Percentiles rank a stretch among this genome's conserved stretches.
Evolutionary conservation across 2,113 vertebrate species (phyloP).

Genomic region (Hiodon tergisus): DNA sequence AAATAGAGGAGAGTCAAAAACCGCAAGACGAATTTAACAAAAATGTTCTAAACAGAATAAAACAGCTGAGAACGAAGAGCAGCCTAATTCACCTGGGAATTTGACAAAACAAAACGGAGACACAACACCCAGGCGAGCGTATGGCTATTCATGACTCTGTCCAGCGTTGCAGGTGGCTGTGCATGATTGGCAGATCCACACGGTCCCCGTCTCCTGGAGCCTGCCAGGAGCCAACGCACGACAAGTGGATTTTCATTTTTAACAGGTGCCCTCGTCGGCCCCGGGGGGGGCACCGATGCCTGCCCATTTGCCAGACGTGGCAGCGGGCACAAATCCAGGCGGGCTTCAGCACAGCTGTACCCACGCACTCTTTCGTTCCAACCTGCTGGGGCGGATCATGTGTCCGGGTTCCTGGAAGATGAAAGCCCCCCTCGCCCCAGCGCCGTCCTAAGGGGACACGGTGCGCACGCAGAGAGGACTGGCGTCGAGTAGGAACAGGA

Average conservation of each 20-base stretch:
- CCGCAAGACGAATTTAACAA: too few relatives aligned
- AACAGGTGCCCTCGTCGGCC: constrained; percentile 39
- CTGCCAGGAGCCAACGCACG: background rate
- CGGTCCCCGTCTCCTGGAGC: background rate
- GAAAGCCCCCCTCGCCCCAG: constrained; percentile 22
- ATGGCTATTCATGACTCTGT: constrained; percentile 30
- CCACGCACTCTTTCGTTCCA: constrained; percentile 1
- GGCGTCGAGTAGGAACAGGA: constrained; percentile 30
- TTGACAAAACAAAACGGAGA: background rate
- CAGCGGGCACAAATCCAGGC: constrained; percentile 14
- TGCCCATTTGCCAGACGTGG: constrained; percentile 5
- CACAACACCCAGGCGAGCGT: constrained; percentile 14
- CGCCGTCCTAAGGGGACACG: background rate
- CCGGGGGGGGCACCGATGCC: constrained; percentile 9
- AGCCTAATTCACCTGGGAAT: too few relatives aligned
- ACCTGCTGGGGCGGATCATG: background rate
- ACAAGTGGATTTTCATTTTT: constrained; percentile 30
- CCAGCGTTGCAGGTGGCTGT: constrained; percentile 27
- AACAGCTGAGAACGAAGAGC: too few relatives aligned
- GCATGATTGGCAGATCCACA: constrained; percentile 20
- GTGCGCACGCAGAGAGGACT: constrained; percentile 12
- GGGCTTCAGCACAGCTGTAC: constrained; percentile 24
- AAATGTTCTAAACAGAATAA: too few relatives aligned
- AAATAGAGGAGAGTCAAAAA: too few relatives aligned
- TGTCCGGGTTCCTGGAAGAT: constrained; percentile 22